These are phyloP conservation scores for Hormaphis cornu DNA, from an alignment of 1,140 invertebrate genomes.

Conservation along the genomic window DNA sequence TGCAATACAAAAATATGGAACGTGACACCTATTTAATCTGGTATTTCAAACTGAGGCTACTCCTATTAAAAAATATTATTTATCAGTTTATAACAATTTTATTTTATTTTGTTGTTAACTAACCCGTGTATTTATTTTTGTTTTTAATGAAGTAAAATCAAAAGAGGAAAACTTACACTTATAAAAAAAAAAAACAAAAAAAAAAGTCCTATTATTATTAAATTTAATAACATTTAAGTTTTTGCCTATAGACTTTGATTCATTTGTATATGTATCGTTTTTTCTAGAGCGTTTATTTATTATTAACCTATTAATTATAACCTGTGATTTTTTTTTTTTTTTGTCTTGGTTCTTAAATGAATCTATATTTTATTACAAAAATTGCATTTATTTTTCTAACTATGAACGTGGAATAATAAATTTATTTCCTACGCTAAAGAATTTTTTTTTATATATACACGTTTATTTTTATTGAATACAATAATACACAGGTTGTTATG, in stretches of 20 bases:
- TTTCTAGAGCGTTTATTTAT: conserved; percentile 15
- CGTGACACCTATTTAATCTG: conserved; percentile 37
- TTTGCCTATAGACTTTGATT: background rate
- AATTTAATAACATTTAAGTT: conserved; percentile 20
- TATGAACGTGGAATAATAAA: background rate
- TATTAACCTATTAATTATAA: conserved; percentile 22
- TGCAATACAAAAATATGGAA: conserved; percentile 87
- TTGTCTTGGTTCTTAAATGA: too few relatives aligned
- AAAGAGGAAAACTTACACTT: background rate
- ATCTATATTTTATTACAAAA: background rate
- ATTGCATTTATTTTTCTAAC: conserved; percentile 22
- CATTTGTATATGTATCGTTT: background rate
- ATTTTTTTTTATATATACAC: background rate
- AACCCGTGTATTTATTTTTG: background rate
- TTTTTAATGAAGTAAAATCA: background rate
- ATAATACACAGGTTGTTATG: background rate
- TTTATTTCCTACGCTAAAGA: background rate
- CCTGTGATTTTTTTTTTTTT: conserved; percentile 7
- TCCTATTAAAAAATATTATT: background rate
- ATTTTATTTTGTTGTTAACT: conserved; percentile 17
- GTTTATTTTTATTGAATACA: background rate
- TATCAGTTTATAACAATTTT: conserved; percentile 1
- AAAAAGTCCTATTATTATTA: conserved; percentile 22
- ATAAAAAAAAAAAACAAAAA: too few relatives aligned
- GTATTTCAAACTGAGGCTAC: background rate